phyloP scores from a whole-genome alignment of 2,888 invertebrate species.

The Lydus trimaculatus region DNA sequence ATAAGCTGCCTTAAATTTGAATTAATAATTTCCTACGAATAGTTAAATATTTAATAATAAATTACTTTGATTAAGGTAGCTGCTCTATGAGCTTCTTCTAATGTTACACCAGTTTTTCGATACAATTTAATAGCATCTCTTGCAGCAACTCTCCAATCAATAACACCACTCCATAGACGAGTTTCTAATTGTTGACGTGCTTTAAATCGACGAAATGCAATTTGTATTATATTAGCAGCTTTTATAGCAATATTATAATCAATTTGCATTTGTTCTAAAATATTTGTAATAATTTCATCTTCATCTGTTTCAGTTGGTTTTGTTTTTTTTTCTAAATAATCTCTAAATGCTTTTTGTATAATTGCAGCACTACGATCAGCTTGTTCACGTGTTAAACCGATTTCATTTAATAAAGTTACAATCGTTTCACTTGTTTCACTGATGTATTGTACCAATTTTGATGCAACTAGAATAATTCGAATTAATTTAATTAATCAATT shows the following conservation, averaged over 20 bases:
- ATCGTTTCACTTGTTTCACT: constrained; percentile 53
- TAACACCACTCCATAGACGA: constrained; percentile 52
- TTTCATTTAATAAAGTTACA: constrained; percentile 48
- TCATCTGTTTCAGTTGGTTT: constrained; percentile 36
- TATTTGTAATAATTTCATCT: constrained; percentile 46
- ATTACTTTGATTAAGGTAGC: constrained; percentile 57
- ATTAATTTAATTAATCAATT: constrained; percentile 7
- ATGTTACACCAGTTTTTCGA: constrained; percentile 53
- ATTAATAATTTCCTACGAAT: background rate
- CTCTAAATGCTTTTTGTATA: constrained; percentile 51
- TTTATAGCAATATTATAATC: constrained; percentile 49
- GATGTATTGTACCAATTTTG: constrained; percentile 54
- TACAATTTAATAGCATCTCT: constrained; percentile 55
- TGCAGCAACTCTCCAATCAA: constrained; percentile 58
- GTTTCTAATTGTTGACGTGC: constrained; percentile 45
- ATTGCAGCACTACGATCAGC: constrained; percentile 50
- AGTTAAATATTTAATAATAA: background rate
- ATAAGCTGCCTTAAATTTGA: constrained; percentile 46
- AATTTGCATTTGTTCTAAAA: constrained; percentile 44
- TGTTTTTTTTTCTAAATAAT: constrained; percentile 39
- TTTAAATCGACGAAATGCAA: constrained; percentile 50
- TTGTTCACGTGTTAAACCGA: constrained; percentile 51
- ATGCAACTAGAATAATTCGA: constrained; percentile 47
- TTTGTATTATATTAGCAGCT: constrained; percentile 54
- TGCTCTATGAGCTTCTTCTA: constrained; percentile 56